phyloP scores from a whole-genome alignment of 2,113 vertebrate species.

The Dendrocopos noguchii region DNA sequence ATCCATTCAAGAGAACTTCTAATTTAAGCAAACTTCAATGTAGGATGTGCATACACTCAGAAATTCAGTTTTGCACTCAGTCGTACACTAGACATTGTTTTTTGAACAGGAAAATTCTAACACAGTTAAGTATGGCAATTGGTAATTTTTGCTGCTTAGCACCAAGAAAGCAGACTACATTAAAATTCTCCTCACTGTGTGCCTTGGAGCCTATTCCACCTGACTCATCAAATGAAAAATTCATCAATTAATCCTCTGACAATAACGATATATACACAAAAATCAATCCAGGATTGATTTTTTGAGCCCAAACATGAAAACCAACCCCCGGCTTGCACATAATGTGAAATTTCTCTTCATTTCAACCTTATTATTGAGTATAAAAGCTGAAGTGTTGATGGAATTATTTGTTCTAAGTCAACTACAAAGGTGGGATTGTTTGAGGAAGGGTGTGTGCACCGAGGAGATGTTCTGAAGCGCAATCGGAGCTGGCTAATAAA shows the following conservation, averaged over 20 bases:
- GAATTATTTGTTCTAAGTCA: constrained; percentile 84
- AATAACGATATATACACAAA: constrained; percentile 86
- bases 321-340: constrained; percentile 73
- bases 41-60: background rate
- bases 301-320: constrained; percentile 80
- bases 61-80: constrained; percentile 20
- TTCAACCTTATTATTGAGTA: constrained; percentile 80
- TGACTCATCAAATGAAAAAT: constrained; percentile 92
- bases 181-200: constrained; percentile 83
- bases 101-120: constrained; percentile 52
- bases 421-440: constrained; percentile 79
- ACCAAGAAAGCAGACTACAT: constrained; percentile 73
- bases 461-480: constrained; percentile 64
- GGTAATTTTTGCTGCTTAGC: constrained; percentile 66
- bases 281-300: constrained; percentile 89
- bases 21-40: background rate
- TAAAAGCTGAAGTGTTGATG: constrained; percentile 78
- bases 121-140: constrained; percentile 59
- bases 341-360: constrained; percentile 84
- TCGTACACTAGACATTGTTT: background rate
- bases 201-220: constrained; percentile 74
- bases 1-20: background rate
- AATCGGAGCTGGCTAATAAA: constrained; percentile 86
- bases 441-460: constrained; percentile 70
- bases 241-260: constrained; percentile 90